Evolutionary conservation across 2,888 invertebrate genomes (phyloP).

Genomic region (Melanostoma scalare): DNA sequence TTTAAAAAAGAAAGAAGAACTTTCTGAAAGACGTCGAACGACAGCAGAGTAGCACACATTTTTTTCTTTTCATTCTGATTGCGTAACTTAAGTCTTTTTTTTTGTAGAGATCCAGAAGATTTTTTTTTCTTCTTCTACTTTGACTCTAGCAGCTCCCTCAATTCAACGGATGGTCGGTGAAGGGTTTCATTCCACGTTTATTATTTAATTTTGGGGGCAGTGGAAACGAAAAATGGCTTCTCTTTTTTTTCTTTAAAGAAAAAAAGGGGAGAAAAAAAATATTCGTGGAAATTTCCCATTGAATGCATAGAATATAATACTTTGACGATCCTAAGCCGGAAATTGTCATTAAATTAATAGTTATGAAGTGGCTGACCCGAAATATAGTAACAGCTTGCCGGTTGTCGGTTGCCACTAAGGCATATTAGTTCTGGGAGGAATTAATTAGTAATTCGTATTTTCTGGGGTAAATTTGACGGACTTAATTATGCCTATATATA

Average conservation of each 20-base stretch:
- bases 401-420: background rate
- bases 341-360: slow-evolving; percentile 66
- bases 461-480: slow-evolving; percentile 48
- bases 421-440: slow-evolving; percentile 36
- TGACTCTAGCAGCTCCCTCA: slow-evolving; percentile 16
- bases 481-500: slow-evolving; percentile 19
- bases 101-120: background rate
- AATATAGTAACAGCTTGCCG: slow-evolving; percentile 35
- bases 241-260: background rate
- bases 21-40: slow-evolving; percentile 11
- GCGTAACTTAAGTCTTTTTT: slow-evolving; percentile 53
- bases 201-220: slow-evolving; percentile 20
- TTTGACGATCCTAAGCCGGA: slow-evolving; percentile 60
- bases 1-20: slow-evolving; percentile 8
- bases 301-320: slow-evolving; percentile 32
- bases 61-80: slow-evolving; percentile 43
- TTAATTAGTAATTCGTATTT: slow-evolving; percentile 57
- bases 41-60: slow-evolving; percentile 17
- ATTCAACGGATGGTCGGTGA: slow-evolving; percentile 58
- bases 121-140: slow-evolving; percentile 6
- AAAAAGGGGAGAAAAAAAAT: background rate
- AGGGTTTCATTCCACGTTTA: slow-evolving; percentile 46
- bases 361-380: slow-evolving; percentile 52
- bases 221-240: background rate
- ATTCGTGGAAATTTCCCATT: slow-evolving; percentile 64